Percentiles rank a stretch among this genome's conserved stretches.
phyloP scores from a whole-genome alignment of 2,888 invertebrate genomes.

The Dasysyrphus albostriatus region DNA sequence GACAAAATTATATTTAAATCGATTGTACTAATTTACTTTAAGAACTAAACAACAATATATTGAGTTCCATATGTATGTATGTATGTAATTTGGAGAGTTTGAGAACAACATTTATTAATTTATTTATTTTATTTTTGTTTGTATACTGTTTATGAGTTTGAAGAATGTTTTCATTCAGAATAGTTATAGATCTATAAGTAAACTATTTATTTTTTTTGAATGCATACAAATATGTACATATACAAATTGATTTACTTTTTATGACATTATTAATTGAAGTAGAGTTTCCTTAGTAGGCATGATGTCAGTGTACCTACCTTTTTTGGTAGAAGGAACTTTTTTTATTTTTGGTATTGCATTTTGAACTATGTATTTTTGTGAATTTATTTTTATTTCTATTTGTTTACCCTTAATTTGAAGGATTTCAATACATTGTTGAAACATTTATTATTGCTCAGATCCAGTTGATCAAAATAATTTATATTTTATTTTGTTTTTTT shows the following conservation, averaged over 20 bases:
- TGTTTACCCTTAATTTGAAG: slow-evolving; percentile 17
- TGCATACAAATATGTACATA: slow-evolving; percentile 13
- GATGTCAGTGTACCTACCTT: slow-evolving; percentile 17
- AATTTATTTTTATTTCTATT: slow-evolving; percentile 26
- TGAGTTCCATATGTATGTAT: slow-evolving; percentile 70
- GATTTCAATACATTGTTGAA: slow-evolving; percentile 76
- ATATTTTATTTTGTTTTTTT: too few species aligned
- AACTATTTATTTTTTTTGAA: neutral
- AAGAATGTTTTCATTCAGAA: slow-evolving; percentile 54
- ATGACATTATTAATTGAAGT: neutral
- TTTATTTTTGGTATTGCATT: slow-evolving; percentile 33
- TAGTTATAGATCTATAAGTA: slow-evolving; percentile 55
- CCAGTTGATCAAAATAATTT: slow-evolving; percentile 77
- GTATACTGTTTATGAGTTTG: slow-evolving; percentile 22
- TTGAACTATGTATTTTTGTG: slow-evolving; percentile 15
- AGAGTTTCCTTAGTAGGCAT: neutral
- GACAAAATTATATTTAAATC: slow-evolving; percentile 10
- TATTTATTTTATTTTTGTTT: slow-evolving; percentile 43
- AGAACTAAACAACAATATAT: slow-evolving; percentile 72
- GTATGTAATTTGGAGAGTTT: slow-evolving; percentile 51
- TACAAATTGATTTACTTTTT: slow-evolving; percentile 16
- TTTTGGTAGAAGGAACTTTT: slow-evolving; percentile 61
- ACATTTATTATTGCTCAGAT: slow-evolving; percentile 76
- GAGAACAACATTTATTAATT: slow-evolving; percentile 63
- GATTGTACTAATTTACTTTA: slow-evolving; percentile 12